These are phyloP conservation scores for Andrena hattorfiana DNA, from an alignment of 2,888 invertebrate genomes.

Conservation along the genomic window DNA sequence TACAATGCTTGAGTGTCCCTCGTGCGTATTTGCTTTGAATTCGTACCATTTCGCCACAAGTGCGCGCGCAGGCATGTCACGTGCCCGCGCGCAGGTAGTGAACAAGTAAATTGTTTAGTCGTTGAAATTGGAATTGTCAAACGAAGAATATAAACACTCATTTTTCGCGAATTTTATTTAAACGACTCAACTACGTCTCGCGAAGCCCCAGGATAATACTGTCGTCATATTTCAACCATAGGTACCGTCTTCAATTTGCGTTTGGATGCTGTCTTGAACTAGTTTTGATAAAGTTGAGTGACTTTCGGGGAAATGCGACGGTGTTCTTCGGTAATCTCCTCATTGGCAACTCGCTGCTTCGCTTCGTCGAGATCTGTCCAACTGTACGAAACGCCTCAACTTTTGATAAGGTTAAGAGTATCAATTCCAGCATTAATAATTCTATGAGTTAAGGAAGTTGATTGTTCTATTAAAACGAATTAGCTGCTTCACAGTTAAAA, in stretches of 20 bases:
- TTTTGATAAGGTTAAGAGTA: slow-evolving; percentile 24
- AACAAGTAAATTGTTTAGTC: neutral
- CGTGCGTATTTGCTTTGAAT: no score
- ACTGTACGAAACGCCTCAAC: slow-evolving; percentile 1
- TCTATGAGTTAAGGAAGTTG: neutral
- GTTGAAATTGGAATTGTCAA: neutral
- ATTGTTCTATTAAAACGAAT: slow-evolving; percentile 5
- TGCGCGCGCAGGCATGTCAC: no score
- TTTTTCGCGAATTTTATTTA: slow-evolving; percentile 6
- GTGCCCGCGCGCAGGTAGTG: no score
- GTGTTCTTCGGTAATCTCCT: slow-evolving; percentile 32
- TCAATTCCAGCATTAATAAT: slow-evolving; percentile 6
- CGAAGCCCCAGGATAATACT: slow-evolving; percentile 3
- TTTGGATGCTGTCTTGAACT: slow-evolving; percentile 28
- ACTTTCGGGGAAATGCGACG: slow-evolving; percentile 12
- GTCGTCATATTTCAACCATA: slow-evolving; percentile 19
- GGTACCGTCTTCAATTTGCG: slow-evolving; percentile 40
- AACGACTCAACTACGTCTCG: neutral
- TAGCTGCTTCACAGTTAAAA: neutral
- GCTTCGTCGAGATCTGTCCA: slow-evolving; percentile 9
- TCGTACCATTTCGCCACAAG: no score
- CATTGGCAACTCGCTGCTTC: slow-evolving; percentile 30
- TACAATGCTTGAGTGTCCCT: no score
- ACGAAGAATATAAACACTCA: neutral
- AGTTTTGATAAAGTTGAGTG: slow-evolving; percentile 38